Evolutionary conservation across 2,113 vertebrate species (phyloP), one percentile per base, ranked within the genome.

Genomic region (Martes martes): DNA sequence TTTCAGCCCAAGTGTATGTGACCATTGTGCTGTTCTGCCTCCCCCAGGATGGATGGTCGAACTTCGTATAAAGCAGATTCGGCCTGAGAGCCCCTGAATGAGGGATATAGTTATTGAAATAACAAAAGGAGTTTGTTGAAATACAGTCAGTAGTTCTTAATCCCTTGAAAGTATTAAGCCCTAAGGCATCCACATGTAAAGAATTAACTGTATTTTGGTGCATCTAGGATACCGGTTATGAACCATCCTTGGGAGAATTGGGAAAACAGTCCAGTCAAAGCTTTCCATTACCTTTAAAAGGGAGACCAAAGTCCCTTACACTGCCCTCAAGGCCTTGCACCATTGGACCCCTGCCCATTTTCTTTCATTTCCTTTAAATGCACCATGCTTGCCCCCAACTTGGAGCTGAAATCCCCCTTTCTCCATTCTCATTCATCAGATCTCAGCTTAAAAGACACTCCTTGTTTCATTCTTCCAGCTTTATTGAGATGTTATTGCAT

Each of bases 331-430:
- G 6, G 6, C 76, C 24, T 14, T 5, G 4, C 8, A 13, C 57
- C n/a, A 4, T 0, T 14, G 50, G 55, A 2, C 13, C 31, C 42
- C 21, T 61, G 26, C 24, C 76, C 36, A 19, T 11, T 47, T 24
- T 9, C 71, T 69, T 39, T 16, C 28, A 8, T 86, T 91, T 74
- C 33, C 45, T 39, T 36, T 36, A 15, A 45, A 28, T 39, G 42
- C 92, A 4, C 47, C 18, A 0, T n/a, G 7, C 13, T 23, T 31
- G 50, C 36, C 19, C 57, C 7, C 31, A 5, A 0, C 26, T 1
- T 59, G 57, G 26, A 14, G 33, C 23, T 39, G 28, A 84, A 76
- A 52, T 45, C 28, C 4, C 18, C n/a, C n/a, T 39, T 45, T 24
- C n/a, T 67, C 52, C 28, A 5, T 67, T 63, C 52, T 59, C 8